Percentiles rank a stretch among this genome's conserved stretches.
Evolutionary conservation across 1,140 invertebrate genomes (phyloP).

Genomic region (Oryctes rhinoceros): DNA sequence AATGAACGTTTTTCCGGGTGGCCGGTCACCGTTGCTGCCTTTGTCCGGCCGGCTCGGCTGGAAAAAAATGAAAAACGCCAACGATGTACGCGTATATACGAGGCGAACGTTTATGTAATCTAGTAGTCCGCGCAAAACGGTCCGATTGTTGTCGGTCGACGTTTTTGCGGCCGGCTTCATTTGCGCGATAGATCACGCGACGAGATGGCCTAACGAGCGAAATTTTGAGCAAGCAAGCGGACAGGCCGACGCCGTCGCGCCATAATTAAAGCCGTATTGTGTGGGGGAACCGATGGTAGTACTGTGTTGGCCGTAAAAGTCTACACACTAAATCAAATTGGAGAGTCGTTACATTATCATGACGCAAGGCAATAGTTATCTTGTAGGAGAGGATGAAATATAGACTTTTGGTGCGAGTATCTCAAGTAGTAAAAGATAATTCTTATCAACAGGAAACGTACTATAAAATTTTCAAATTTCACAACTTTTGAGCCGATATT

Average conservation of each 20-base stretch:
- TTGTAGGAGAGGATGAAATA: no score
- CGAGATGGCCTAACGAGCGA: background rate
- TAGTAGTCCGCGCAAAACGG: background rate
- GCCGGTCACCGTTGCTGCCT: background rate
- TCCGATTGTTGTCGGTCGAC: slow-evolving; percentile 1
- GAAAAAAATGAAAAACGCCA: background rate
- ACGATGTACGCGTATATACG: no score
- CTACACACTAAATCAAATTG: no score
- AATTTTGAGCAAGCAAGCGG: background rate
- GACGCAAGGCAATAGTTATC: no score
- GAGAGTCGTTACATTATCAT: no score
- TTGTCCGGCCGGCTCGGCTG: background rate
- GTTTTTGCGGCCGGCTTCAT: background rate
- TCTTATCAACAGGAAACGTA: no score
- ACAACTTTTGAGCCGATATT: no score
- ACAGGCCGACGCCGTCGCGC: background rate
- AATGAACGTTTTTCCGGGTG: background rate
- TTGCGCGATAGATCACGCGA: background rate
- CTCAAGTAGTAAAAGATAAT: no score
- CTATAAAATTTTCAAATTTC: no score
- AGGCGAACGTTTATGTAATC: background rate
- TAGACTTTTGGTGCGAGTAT: no score
- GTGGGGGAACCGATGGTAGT: background rate
- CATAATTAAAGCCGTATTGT: background rate
- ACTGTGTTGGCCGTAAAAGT: no score